A percentile compares a stretch with the other conserved stretches of the same genome.
phyloP scores from a whole-genome alignment of 2,113 vertebrate species.

The Microtus pennsylvanicus region DNA sequence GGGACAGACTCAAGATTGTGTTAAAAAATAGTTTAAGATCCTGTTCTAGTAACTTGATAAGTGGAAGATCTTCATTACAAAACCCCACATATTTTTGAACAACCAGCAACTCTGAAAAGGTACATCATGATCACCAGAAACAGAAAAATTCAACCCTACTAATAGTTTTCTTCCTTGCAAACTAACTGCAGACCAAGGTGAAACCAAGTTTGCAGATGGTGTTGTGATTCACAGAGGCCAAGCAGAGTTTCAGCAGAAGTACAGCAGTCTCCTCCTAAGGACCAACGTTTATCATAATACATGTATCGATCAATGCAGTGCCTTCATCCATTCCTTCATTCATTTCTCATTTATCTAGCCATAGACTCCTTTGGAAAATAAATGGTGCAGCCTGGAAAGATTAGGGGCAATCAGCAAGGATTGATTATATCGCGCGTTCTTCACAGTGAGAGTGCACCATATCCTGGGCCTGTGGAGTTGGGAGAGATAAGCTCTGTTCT shows the following conservation, averaged over 20 bases:
- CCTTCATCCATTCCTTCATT: constrained; percentile 15
- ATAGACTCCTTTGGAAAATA: background rate
- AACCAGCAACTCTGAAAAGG: background rate
- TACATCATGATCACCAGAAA: background rate
- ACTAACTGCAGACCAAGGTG: background rate
- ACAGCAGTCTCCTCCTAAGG: background rate
- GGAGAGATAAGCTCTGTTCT: background rate
- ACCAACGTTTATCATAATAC: background rate
- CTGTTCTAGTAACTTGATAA: background rate
- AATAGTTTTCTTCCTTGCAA: background rate
- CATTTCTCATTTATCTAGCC: constrained; percentile 44
- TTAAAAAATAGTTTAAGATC: background rate
- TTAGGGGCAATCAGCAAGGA: background rate
- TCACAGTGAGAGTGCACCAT: background rate
- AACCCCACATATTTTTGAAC: background rate
- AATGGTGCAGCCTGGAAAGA: background rate
- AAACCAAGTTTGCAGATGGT: background rate
- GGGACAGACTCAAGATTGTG: background rate
- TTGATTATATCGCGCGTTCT: constrained; percentile 23
- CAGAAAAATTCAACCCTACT: background rate
- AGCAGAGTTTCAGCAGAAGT: background rate
- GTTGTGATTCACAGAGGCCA: background rate
- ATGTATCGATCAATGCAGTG: constrained; percentile 25
- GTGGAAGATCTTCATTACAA: background rate
- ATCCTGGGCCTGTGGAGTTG: background rate